Evolutionary conservation across 2,888 invertebrate genomes (phyloP).

Genomic region (Euzetes globulus): DNA sequence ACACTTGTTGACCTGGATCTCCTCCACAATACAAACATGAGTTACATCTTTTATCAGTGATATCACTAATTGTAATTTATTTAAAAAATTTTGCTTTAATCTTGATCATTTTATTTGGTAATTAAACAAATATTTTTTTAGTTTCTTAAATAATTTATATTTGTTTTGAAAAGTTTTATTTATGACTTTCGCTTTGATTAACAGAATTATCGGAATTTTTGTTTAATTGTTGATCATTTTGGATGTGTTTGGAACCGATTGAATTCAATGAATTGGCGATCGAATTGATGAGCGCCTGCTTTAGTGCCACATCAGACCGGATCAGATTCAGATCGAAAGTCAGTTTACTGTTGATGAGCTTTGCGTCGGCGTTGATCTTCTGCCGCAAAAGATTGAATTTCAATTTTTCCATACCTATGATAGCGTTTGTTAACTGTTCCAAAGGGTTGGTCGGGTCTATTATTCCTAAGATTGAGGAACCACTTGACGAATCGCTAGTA

Average conservation of each 20-base stretch:
- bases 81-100: too few relatives aligned
- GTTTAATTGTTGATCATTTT: neutral
- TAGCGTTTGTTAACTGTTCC: constrained; percentile 1
- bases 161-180: too few relatives aligned
- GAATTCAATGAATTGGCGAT: neutral
- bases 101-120: too few relatives aligned
- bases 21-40: too few relatives aligned
- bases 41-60: too few relatives aligned
- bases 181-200: too few relatives aligned
- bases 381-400: neutral
- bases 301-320: neutral
- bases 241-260: neutral
- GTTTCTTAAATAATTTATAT: too few relatives aligned
- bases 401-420: constrained; percentile 24
- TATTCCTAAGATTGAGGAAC: neutral
- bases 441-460: neutral
- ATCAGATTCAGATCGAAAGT: constrained; percentile 1
- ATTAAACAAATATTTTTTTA: too few relatives aligned
- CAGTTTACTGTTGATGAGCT: neutral
- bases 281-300: neutral
- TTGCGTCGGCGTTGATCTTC: constrained; percentile 2
- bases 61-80: too few relatives aligned
- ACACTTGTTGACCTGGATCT: too few relatives aligned
- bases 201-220: neutral
- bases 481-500: neutral